Base-by-base conservation (phyloP, 2,888 invertebrate genomes). In the Anoplius nigerrimus region DNA sequence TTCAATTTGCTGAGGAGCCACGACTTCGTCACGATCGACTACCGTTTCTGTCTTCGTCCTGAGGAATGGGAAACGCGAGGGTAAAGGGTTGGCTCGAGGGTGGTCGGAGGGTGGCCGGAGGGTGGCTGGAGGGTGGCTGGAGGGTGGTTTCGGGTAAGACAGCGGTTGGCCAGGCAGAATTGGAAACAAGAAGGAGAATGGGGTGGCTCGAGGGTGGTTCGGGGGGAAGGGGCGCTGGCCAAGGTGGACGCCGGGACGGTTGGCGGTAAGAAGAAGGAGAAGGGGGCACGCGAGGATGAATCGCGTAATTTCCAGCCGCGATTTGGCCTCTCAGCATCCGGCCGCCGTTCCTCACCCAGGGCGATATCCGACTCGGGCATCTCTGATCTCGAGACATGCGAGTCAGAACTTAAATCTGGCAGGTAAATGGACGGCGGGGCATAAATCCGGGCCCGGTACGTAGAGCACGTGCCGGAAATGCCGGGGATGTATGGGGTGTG, bases 381-480 rank as follows among this genome's bases (percentile, higher is more conserved):
- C 34, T 3, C 66, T 72, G 69, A 69, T 69, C 51, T 45, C 34
- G 62, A 59, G 65, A 69, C 71, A 69, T 65, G 64, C 71, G 71
- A 71, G 69, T 71, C 64, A 55, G 66, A 69, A 71, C 62, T 69
- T 71, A 71, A 71, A 69, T 65, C 62, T 69, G 69, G 62, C 69
- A 69, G 66, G 66, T 56, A 63, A 72, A 72, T 69, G 69, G 60
- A 72, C 69, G 66, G 55, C 55, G 46, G n/a, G 13, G 60, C 57
- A 62, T 62, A 72, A 72, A 72, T 69, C 62, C 57, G 48, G 5
- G 45, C 1, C 54, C 62, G n/a, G 61, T 42, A 53, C 55, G 68
- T 62, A 63, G 62, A 58, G 65, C 65, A 62, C 58, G 67, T 68
- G 64, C 67, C 59, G 71, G 71, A 71, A 71, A 69, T 65, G 61